phyloP scores from a whole-genome alignment of 2,888 invertebrate species.

The Meandrusa payeni region DNA sequence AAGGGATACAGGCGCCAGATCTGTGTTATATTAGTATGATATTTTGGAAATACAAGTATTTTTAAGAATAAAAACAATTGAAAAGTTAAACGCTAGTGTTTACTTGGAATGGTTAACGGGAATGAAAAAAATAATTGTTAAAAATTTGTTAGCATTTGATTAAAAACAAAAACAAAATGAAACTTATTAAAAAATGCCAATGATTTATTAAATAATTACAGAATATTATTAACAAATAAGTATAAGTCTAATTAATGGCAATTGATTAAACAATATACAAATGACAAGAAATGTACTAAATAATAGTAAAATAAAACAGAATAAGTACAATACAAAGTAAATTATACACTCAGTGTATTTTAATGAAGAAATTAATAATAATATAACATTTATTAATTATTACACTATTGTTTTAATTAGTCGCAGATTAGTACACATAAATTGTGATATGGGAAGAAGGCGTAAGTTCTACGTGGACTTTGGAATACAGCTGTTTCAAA shows the following conservation, averaged over 20 bases:
- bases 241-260: slow-evolving; percentile 15
- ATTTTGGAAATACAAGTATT: too few species aligned
- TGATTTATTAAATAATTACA: slow-evolving; percentile 19
- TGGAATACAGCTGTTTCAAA: slow-evolving; percentile 23
- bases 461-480: slow-evolving; percentile 19
- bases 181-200: slow-evolving; percentile 13
- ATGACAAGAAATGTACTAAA: background rate
- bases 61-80: too few species aligned
- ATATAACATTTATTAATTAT: too few species aligned
- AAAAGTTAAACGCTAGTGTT: too few species aligned
- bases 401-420: too few species aligned
- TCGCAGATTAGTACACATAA: too few species aligned
- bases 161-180: slow-evolving; percentile 1
- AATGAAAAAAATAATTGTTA: too few species aligned
- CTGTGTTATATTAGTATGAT: too few species aligned
- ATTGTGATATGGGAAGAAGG: background rate
- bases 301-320: slow-evolving; percentile 3
- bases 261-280: slow-evolving; percentile 2
- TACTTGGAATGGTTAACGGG: too few species aligned
- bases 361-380: too few species aligned
- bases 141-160: background rate
- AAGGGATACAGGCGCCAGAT: too few species aligned
- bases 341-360: too few species aligned
- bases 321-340: slow-evolving; percentile 13
- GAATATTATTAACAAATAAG: slow-evolving; percentile 15